Percentiles rank a stretch among this genome's conserved stretches.
phyloP scores from a whole-genome alignment of 1,140 invertebrate genomes.

The Ridgeia piscesae region DNA sequence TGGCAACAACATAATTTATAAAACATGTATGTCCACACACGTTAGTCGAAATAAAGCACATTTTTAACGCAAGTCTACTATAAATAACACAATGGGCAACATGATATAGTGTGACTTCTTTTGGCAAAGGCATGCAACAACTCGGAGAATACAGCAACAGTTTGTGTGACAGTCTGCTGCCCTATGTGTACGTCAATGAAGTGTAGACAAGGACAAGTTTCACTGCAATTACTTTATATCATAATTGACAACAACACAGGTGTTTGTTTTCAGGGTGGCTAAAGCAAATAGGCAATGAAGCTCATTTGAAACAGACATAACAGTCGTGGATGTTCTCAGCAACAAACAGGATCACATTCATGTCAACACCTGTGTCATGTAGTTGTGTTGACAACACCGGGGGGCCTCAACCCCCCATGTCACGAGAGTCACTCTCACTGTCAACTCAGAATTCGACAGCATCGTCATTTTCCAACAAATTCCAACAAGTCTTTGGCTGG shows the following conservation, averaged over 20 bases:
- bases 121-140: not conserved
- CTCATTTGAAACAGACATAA: not conserved
- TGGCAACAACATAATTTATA: not conserved
- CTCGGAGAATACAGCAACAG: not conserved
- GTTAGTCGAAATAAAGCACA: not conserved
- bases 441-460: not conserved
- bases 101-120: not conserved
- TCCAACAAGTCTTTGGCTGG: not conserved
- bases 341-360: not conserved
- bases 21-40: not conserved
- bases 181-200: not conserved
- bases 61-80: not conserved
- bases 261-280: not conserved
- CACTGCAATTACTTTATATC: not conserved
- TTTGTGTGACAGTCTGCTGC: not conserved
- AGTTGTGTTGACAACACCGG: not conserved
- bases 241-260: not conserved
- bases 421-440: not conserved
- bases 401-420: not conserved
- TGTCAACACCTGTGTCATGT: not conserved
- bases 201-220: not conserved
- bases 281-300: not conserved
- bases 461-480: not conserved
- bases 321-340: not conserved
- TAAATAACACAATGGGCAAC: not conserved